Evolutionary conservation across 2,797 vertebrate genomes (phyloP), one percentile per base, ranked within the genome.

Genomic region (Choloepus didactylus): DNA sequence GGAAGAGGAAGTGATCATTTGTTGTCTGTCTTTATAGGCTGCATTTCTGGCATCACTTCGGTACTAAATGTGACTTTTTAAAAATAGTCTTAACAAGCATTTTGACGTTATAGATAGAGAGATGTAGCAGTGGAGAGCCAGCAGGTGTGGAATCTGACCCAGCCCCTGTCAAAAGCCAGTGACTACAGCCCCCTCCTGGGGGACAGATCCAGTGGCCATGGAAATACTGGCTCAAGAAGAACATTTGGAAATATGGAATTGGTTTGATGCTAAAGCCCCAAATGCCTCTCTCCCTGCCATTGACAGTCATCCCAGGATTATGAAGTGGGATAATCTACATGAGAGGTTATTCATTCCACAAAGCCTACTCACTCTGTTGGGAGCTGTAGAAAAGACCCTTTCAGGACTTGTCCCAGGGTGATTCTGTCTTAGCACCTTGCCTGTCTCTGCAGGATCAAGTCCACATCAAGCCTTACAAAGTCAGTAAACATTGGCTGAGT

Each of bases 1-100:
- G 89, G 96, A 97, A 96, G 56, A 97, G 46, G 89, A 97, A 98
- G 64, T 38, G 41, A 97, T 96, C 96, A 72, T 92, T 97, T 97
- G 79, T 88, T 49, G 9, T 92, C 92, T 92, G 95, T 94, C 95
- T 95, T 84, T 79, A 6, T 15, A 77, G 84, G 18, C 62, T 91
- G 75, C 67, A 60, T 91, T 96, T 89, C 91, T 96, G 96, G 87
- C 94, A 97, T 82, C 76, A 84, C 21, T 97, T 87, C 59, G 51
- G 5, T 41, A 95, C 75, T 96, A 97, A 97, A 96, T 97, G 95
- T 90, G 73, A 97, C 95, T 91, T 97, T 96, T 96, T 92, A 91
- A 87, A 97, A 89, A 93, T 90, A 94, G 87, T 86, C 89, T 86
- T 85, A 96, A 92, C 44, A 72, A 95, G 95, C 79, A 54, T 56